Conservation (phyloP, 1,140 invertebrate genomes). For the Leptoteleia sp. region DNA sequence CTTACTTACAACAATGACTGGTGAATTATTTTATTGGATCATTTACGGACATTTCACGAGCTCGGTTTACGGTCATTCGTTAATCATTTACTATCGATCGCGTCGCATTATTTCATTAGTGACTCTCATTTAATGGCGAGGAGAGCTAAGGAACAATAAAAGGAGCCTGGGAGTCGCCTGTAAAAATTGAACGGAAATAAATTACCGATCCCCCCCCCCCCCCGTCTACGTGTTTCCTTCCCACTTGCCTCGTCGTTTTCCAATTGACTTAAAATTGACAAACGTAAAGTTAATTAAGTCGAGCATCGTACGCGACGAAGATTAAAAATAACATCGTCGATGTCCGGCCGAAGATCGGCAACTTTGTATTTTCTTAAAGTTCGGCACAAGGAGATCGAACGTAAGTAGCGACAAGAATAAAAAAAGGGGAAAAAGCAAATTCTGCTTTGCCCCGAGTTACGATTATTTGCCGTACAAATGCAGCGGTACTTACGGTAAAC, state of each 20-base stretch:
- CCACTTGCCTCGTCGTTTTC: constrained; percentile 5
- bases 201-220: too few relatives aligned
- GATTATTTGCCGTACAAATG: constrained; percentile 57
- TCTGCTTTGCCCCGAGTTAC: constrained; percentile 48
- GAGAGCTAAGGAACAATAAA: too few relatives aligned
- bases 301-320: constrained; percentile 3
- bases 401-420: constrained; percentile 1
- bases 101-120: too few relatives aligned
- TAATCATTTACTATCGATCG: too few relatives aligned
- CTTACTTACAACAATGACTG: too few relatives aligned
- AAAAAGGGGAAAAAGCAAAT: constrained; percentile 45
- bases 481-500: constrained; percentile 41
- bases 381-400: constrained; percentile 45
- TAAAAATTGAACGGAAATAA: not conserved
- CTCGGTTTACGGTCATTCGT: too few relatives aligned
- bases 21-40: too few relatives aligned
- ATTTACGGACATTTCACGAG: too few relatives aligned
- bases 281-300: constrained; percentile 40
- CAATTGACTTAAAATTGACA: constrained; percentile 22
- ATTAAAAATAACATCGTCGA: constrained; percentile 45
- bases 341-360: not conserved
- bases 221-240: not conserved
- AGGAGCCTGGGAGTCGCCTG: not conserved
- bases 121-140: too few relatives aligned
- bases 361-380: constrained; percentile 36